Percentiles rank a stretch among this genome's conserved stretches.
phyloP scores from a whole-genome alignment of 2,113 vertebrate species.

The Rhinolophus ferrumequinum region DNA sequence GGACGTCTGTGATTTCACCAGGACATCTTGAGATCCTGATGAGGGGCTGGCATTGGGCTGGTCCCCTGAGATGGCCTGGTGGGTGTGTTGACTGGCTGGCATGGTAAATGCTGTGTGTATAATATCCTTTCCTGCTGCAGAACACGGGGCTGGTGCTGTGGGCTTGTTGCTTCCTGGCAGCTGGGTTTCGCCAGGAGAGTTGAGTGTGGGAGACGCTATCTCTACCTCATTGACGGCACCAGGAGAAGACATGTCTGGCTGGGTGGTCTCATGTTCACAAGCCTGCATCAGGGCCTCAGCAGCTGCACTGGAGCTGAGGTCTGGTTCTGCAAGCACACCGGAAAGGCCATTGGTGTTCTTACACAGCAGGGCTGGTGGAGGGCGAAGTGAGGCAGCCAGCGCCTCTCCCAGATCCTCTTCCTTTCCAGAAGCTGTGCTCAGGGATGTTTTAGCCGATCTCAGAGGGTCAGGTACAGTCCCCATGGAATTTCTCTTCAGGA shows the following conservation, averaged over 20 bases:
- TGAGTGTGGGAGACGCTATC: not conserved
- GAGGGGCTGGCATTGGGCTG: constrained; percentile 49
- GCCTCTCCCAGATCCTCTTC: constrained; percentile 84
- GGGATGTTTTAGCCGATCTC: constrained; percentile 89
- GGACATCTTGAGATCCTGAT: constrained; percentile 67
- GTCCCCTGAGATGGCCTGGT: constrained; percentile 71
- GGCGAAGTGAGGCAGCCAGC: constrained; percentile 83
- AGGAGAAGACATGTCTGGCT: constrained; percentile 55
- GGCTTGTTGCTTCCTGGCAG: not conserved
- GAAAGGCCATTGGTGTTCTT: constrained; percentile 83
- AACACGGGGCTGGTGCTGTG: not conserved
- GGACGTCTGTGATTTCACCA: constrained; percentile 69
- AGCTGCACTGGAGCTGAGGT: constrained; percentile 40
- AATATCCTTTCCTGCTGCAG: not conserved
- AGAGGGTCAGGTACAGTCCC: constrained; percentile 94
- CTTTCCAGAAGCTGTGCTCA: constrained; percentile 85
- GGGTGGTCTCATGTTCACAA: constrained; percentile 37
- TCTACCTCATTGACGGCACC: constrained; percentile 40
- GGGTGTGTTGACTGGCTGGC: constrained; percentile 71
- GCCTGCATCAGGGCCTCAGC: constrained; percentile 25
- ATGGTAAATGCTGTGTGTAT: not conserved
- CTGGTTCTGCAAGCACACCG: not conserved
- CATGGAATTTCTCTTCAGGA: constrained; percentile 83
- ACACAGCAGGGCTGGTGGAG: constrained; percentile 49
- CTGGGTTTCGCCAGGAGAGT: not conserved